Evolutionary conservation across 2,113 vertebrate species (phyloP).

Genomic region (Etheostoma spectabile): DNA sequence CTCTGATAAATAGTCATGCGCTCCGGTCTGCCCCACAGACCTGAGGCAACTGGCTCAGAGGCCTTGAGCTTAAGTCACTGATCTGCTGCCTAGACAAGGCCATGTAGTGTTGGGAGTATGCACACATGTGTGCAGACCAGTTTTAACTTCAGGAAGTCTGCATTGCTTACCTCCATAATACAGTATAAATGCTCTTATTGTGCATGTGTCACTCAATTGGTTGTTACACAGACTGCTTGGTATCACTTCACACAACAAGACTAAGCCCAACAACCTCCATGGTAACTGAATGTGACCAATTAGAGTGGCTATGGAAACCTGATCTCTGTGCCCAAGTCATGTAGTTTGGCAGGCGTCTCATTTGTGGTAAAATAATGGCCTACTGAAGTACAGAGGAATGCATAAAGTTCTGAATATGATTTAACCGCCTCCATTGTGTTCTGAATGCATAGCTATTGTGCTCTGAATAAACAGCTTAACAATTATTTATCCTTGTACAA

Average conservation of each 20-base stretch:
- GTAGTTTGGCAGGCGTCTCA: conserved; percentile 48
- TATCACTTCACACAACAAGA: conserved; percentile 28
- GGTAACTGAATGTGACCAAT: conserved; percentile 43
- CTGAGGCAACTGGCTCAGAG: conserved; percentile 23
- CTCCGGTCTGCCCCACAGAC: conserved; percentile 18
- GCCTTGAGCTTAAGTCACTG: conserved; percentile 31
- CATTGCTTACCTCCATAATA: background rate
- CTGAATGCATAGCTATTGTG: conserved; percentile 50
- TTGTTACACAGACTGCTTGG: conserved; percentile 14
- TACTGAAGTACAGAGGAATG: conserved; percentile 34
- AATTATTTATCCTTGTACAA: conserved; percentile 45
- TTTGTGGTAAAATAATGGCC: conserved; percentile 30
- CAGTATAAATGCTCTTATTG: conserved; percentile 10
- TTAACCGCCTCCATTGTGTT: conserved; percentile 49
- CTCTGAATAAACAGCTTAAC: conserved; percentile 47
- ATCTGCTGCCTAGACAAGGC: conserved; percentile 37
- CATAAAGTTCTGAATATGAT: conserved; percentile 39
- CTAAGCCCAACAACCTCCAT: conserved; percentile 16
- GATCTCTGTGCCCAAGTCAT: conserved; percentile 44
- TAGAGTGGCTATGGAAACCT: conserved; percentile 37
- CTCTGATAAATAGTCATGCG: conserved; percentile 62
- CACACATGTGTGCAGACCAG: background rate
- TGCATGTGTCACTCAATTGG: conserved; percentile 2
- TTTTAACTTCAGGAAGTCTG: background rate
- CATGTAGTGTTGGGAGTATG: background rate